Percentiles rank a stretch among this genome's conserved stretches.
These are phyloP conservation scores for Myotis davidii DNA, from an alignment of 2,113 vertebrate genomes.

Conservation along the genomic window DNA sequence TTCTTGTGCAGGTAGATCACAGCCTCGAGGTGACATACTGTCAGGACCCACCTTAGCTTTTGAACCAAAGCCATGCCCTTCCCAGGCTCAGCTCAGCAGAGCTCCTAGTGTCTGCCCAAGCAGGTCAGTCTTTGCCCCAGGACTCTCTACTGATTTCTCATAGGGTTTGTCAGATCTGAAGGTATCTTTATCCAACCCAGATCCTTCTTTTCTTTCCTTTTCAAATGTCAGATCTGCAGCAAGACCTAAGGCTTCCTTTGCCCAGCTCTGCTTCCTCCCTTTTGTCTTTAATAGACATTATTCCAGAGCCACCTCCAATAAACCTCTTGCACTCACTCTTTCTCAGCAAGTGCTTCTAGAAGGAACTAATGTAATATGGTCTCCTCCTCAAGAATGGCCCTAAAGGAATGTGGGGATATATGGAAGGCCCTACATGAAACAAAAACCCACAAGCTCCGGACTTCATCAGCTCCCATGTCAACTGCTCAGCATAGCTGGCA, in stretches of 20 bases:
- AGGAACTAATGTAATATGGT: too few species aligned
- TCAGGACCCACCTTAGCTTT: background rate
- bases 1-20: background rate
- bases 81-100: background rate
- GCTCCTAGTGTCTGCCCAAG: background rate
- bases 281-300: too few species aligned
- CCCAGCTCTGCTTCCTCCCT: background rate
- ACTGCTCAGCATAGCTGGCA: too few species aligned
- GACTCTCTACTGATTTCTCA: background rate
- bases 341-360: too few species aligned
- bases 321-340: too few species aligned
- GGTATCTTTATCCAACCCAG: background rate
- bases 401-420: too few species aligned
- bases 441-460: too few species aligned
- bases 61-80: background rate
- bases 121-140: background rate
- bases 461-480: too few species aligned
- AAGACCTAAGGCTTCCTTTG: background rate
- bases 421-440: too few species aligned
- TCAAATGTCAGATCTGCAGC: background rate
- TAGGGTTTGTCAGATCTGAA: background rate
- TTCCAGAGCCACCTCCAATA: too few species aligned
- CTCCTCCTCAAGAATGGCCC: too few species aligned
- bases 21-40: background rate
- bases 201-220: rapidly evolving